Evolutionary conservation across 2,888 invertebrate species (phyloP).

Genomic region (Brenthis hecate): DNA sequence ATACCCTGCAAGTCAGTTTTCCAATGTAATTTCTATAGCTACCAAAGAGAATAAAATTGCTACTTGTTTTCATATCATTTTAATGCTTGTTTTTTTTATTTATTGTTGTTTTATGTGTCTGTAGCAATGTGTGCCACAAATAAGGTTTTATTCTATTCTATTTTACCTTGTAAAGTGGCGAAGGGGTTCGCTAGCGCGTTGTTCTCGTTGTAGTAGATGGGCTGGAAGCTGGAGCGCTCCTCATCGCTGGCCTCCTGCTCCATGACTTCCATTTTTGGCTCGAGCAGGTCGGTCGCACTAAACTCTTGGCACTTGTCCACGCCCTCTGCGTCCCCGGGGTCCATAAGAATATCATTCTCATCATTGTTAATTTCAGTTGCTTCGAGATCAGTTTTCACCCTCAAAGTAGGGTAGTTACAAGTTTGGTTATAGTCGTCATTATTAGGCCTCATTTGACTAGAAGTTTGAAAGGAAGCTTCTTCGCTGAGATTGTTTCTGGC

Average conservation of each 20-base stretch:
- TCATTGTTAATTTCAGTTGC: conserved; percentile 77
- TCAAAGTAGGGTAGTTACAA: conserved; percentile 73
- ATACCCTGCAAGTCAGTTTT: neutral
- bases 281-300: conserved; percentile 74
- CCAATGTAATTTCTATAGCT: neutral
- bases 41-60: too few relatives aligned
- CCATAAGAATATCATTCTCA: conserved; percentile 75
- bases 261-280: conserved; percentile 88
- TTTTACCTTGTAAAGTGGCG: conserved; percentile 70
- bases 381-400: conserved; percentile 83
- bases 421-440: conserved; percentile 80
- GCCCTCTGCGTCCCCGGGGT: conserved; percentile 71
- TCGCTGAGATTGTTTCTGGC: conserved; percentile 82
- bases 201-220: conserved; percentile 71
- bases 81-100: neutral
- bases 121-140: neutral
- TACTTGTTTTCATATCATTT: neutral
- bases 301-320: conserved; percentile 73
- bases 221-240: conserved; percentile 77
- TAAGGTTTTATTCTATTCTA: neutral
- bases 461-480: conserved; percentile 80
- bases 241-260: conserved; percentile 87
- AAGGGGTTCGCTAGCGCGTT: conserved; percentile 77
- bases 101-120: neutral
- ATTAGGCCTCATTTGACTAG: conserved; percentile 83